Evolutionary conservation across 2,113 vertebrate species (phyloP), one percentile per base, ranked within the genome.

Genomic region (Scolopax mira): DNA sequence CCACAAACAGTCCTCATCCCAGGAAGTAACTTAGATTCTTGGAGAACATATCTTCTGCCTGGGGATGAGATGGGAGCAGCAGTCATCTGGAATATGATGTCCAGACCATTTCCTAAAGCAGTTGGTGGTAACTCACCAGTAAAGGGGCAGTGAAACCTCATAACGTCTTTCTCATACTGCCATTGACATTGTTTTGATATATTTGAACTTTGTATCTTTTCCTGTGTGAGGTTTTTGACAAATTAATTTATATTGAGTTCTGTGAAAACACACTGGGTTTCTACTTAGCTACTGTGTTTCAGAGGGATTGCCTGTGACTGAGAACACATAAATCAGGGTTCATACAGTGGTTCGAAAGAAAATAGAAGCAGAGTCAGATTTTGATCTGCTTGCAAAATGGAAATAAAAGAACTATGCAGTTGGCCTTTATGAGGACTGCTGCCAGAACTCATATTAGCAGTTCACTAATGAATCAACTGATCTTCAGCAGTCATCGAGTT

Each of bases 361-460:
- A 64, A 62, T 14, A 79, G 52, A 85, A 46, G 24, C 8, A 70
- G 9, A 3, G 17, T n/a, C 14, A 85, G 10, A 21, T 75, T 89
- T 89, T 73, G 25, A 72, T 42, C n/a, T 79, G 18, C 18, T 60
- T 69, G 51, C 39, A 65, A 80, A 86, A 35, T 30, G 13, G 24
- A 93, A 80, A 64, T 67, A 37, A 61, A 83, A 66, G 23, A 92
- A 33, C 14, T 6, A 13, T 54, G 13, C 14, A 84, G 62, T 24
- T 51, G 33, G 16, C 28, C 48, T 62, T 31, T 48, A 24, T 81
- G 44, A 69, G 10, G 17, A 35, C 10, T 24, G 7, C 8, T 75
- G 7, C 16, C 65, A 55, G 61, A 49, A 69, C 18, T 4, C 0
- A 0, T 61, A 57, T 1, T 52, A 28, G 13, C 10, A 28, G 13